These are phyloP conservation scores for Poecilia wingei DNA, from an alignment of 2,797 vertebrate species.

Conservation along the genomic window DNA sequence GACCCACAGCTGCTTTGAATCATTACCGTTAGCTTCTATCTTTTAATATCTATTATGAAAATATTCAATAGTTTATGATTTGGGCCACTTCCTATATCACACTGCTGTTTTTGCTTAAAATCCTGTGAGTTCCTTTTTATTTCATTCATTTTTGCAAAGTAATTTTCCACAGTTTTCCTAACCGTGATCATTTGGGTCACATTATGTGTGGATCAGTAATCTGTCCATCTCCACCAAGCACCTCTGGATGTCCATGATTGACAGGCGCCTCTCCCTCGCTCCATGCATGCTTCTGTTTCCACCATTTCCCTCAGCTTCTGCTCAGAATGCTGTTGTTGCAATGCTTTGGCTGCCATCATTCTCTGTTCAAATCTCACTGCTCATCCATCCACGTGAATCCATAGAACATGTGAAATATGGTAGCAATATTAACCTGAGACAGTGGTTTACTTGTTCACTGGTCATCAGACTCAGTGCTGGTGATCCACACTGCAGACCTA, in stretches of 20 bases:
- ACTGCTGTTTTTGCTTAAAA: not conserved
- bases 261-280: not conserved
- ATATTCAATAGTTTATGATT: conserved; percentile 25
- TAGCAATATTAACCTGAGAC: conserved; percentile 13
- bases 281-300: conserved; percentile 9
- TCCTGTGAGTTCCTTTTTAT: conserved; percentile 19
- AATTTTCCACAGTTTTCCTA: not conserved
- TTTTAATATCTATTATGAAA: conserved; percentile 18
- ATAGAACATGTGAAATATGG: conserved; percentile 12
- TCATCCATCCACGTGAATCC: conserved; percentile 10
- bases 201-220: conserved; percentile 23
- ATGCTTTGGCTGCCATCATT: conserved; percentile 14
- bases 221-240: conserved; percentile 20
- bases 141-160: conserved; percentile 5
- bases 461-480: conserved; percentile 17
- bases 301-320: conserved; percentile 10
- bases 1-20: conserved; percentile 21
- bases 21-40: conserved; percentile 11
- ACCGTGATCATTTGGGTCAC: not conserved
- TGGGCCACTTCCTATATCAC: conserved; percentile 10
- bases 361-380: not conserved
- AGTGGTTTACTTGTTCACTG: conserved; percentile 50
- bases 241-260: not conserved
- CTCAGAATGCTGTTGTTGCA: conserved; percentile 10
- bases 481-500: not conserved